Conservation (phyloP, 1,140 invertebrate genomes). For the Anoplolepis gracilipes region DNA sequence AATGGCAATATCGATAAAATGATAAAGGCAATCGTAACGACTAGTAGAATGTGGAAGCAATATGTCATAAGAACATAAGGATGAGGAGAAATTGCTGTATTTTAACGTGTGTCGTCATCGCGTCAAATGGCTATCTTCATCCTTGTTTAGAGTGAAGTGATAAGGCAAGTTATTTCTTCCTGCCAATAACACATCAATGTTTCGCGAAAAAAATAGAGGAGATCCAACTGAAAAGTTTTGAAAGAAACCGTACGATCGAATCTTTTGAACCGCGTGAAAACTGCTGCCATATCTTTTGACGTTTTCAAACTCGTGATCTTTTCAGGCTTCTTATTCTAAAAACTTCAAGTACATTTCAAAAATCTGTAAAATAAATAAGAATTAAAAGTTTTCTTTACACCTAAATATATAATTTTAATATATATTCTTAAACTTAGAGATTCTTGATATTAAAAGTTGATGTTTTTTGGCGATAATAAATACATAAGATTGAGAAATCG, state of each 20-base stretch:
- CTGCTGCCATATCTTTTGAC: slow-evolving; percentile 39
- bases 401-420: neutral
- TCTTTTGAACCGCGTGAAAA: slow-evolving; percentile 33
- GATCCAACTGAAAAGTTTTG: slow-evolving; percentile 1
- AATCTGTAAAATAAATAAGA: too few species aligned
- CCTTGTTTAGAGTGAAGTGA: neutral
- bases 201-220: neutral
- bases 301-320: neutral
- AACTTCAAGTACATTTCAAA: neutral
- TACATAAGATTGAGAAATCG: too few species aligned
- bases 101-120: too few species aligned
- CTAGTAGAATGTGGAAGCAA: too few species aligned
- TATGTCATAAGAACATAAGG: too few species aligned
- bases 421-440: too few species aligned
- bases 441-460: too few species aligned
- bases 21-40: neutral
- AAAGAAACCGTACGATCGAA: slow-evolving; percentile 15
- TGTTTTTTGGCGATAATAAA: too few species aligned
- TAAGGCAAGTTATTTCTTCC: slow-evolving; percentile 26
- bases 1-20: neutral
- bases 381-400: neutral
- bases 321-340: neutral
- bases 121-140: neutral
- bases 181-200: neutral
- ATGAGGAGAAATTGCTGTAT: too few species aligned